Evolutionary conservation across 2,888 invertebrate genomes (phyloP).

Genomic region (Mesorhabditis spiculigera): DNA sequence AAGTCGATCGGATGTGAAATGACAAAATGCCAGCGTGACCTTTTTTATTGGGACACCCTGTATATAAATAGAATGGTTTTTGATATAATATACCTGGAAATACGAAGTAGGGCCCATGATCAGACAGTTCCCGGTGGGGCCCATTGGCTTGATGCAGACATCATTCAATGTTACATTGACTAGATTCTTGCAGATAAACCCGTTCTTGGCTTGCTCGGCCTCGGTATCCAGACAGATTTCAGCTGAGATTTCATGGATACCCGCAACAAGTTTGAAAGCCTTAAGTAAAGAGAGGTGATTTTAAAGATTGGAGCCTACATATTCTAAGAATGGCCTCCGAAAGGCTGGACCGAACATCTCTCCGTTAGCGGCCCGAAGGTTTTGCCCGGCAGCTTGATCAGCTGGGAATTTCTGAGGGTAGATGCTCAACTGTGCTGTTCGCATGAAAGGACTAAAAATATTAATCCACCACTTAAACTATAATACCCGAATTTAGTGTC

Average conservation of each 20-base stretch:
- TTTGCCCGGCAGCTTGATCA: conserved; percentile 55
- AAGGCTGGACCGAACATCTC: conserved; percentile 78
- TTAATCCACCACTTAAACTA: background rate
- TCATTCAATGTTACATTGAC: conserved; percentile 61
- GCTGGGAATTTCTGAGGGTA: conserved; percentile 59
- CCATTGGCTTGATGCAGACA: conserved; percentile 87
- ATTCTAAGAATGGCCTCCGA: conserved; percentile 73
- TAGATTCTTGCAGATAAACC: background rate
- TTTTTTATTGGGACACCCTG: too few species aligned
- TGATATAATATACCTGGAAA: conserved; percentile 66
- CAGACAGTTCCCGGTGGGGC: conserved; percentile 73
- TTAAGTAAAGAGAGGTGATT: conserved; percentile 7
- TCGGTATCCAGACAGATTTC: conserved; percentile 18
- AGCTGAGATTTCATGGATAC: conserved; percentile 14
- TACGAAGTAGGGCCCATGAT: conserved; percentile 88
- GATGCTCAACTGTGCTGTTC: conserved; percentile 88
- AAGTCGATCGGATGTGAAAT: too few species aligned
- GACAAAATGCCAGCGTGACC: too few species aligned
- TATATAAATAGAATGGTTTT: too few species aligned
- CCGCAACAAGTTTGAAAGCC: conserved; percentile 22
- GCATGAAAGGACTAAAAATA: conserved; percentile 76
- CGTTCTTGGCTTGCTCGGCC: conserved; percentile 12
- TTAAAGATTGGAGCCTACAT: conserved; percentile 62
- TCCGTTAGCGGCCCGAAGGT: conserved; percentile 58
- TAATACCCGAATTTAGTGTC: conserved; percentile 76